These are phyloP conservation scores for Drosophila heteroneura DNA, from an alignment of 2,888 invertebrate genomes.

Conservation along the genomic window DNA sequence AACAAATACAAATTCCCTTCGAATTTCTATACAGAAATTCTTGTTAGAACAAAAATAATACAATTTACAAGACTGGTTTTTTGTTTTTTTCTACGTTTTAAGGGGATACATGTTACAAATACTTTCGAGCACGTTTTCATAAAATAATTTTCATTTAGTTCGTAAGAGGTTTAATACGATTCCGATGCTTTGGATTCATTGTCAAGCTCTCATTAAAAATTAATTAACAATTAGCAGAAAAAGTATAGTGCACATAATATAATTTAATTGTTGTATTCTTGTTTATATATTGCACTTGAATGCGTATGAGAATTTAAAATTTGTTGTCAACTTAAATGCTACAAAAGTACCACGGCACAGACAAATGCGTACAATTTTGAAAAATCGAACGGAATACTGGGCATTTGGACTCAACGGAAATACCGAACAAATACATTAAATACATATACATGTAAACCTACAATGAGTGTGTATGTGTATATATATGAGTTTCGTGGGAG, in stretches of 20 bases:
- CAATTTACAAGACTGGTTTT: slow-evolving; percentile 17
- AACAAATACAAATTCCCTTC: slow-evolving; percentile 12
- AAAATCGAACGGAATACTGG: slow-evolving; percentile 50
- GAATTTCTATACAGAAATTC: slow-evolving; percentile 19
- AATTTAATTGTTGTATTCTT: slow-evolving; percentile 43
- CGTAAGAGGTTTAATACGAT: slow-evolving; percentile 18
- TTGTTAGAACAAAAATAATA: slow-evolving; percentile 18
- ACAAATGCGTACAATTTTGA: slow-evolving; percentile 40
- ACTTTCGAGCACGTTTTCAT: slow-evolving; percentile 59
- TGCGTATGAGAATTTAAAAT: slow-evolving; percentile 41
- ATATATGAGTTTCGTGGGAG: slow-evolving; percentile 7
- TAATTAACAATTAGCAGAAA: slow-evolving; percentile 71
- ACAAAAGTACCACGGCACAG: slow-evolving; percentile 49
- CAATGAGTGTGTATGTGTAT: slow-evolving; percentile 19
- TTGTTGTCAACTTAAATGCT: slow-evolving; percentile 51
- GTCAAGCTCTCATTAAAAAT: slow-evolving; percentile 74
- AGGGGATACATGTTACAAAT: slow-evolving; percentile 49
- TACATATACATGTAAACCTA: slow-evolving; percentile 55
- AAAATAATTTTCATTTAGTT: slow-evolving; percentile 44
- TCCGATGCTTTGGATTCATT: slow-evolving; percentile 52
- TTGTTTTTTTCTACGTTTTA: background rate
- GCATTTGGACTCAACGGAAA: slow-evolving; percentile 31
- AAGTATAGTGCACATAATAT: slow-evolving; percentile 61
- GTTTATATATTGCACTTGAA: slow-evolving; percentile 58
- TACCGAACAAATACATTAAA: slow-evolving; percentile 43